Conservation (phyloP, 2,113 vertebrate species). For the Platysternon megacephalum region DNA sequence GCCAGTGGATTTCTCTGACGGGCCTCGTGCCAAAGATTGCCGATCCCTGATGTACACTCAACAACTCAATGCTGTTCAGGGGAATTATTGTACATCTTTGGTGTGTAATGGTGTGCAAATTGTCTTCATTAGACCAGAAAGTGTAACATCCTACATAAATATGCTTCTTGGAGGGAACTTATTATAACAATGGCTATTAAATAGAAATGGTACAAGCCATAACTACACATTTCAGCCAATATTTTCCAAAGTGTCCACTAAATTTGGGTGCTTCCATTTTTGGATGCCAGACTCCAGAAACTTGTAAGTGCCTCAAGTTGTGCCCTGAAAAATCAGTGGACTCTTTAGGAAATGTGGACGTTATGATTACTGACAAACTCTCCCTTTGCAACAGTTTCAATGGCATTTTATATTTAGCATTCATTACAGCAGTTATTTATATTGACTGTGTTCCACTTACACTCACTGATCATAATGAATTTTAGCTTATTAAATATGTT, state of each 20-base stretch:
- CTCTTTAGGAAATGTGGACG: not conserved
- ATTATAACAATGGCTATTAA: not conserved
- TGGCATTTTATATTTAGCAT: not conserved
- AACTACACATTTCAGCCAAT: not conserved
- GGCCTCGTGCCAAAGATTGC: too few relatives aligned
- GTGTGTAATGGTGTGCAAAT: not conserved
- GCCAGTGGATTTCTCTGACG: too few relatives aligned
- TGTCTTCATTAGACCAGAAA: not conserved
- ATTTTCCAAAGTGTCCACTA: not conserved
- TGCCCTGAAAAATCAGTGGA: too few relatives aligned
- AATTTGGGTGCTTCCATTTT: not conserved
- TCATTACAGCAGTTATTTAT: too few relatives aligned
- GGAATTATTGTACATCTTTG: not conserved
- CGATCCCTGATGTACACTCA: too few relatives aligned
- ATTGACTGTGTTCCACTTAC: not conserved
- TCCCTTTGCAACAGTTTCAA: not conserved
- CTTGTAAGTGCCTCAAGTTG: too few relatives aligned
- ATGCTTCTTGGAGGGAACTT: fast-evolving
- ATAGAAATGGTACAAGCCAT: not conserved
- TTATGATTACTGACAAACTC: not conserved
- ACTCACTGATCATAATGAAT: not conserved
- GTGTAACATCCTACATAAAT: not conserved
- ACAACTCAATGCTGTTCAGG: not conserved
- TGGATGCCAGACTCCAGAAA: not conserved
- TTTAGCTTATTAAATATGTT: not conserved